Base-by-base conservation (phyloP, 2,888 invertebrate species). In the Cantharis nigra region DNA sequence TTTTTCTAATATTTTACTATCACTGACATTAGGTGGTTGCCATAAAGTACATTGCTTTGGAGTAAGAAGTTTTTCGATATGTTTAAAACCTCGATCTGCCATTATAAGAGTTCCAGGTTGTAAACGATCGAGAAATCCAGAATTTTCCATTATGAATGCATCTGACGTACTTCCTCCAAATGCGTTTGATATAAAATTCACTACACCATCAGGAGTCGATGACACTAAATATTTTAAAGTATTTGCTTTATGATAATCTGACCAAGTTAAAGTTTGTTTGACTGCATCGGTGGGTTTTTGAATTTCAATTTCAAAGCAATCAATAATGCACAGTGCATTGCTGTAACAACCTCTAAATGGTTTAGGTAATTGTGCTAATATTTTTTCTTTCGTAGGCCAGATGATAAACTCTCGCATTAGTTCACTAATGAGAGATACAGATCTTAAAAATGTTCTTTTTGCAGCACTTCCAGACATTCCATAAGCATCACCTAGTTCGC, bases 291-390 rank as follows among this genome's bases (percentile, higher is more conserved):
- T 80, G 26, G 87, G 86, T 77, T 86, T 87, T 81, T 87, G 83
- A 20, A 87, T 77, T 70, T 87, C 84, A 23, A 86, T 87, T 77
- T 87, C 87, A 10, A 87, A 74, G 65, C 87, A 87, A 70, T 87
- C 87, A 28, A 87, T 86, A 3, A 87, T 86, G 63, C 84, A 84
- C 71, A 33, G 80, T 0, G 85, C 83, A 16, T 84, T 80, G 26
- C 70, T 62, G 74, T 79, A 84, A 28, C 73, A 63, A 23, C 63
- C 67, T 74, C 79, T 71, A 78, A 84, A 83, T 11, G 82, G 62
- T 64, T 78, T 74, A 10, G 82, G 83, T 13, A 83, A 67, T 5
- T 72, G 69, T 28, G 67, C 63, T 71, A 79, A 78, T 63, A 81
- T 77, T 18, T 69, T 63, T 9, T 69, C 69, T 49, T 69, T 18